Conservation (phyloP, 2,797 vertebrate species). For the Tapirus indicus region DNA sequence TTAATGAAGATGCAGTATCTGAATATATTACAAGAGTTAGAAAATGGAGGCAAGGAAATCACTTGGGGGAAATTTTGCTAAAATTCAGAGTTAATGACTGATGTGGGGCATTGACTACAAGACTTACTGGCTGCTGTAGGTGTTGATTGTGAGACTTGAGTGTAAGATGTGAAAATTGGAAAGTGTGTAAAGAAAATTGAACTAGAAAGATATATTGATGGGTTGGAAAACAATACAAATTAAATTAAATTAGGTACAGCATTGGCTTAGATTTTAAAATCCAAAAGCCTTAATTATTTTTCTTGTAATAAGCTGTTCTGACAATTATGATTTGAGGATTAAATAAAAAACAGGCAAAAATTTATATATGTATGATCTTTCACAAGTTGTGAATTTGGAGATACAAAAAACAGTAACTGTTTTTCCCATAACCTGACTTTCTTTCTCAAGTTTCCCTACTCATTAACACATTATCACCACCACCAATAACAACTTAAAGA, state of each 20-base stretch:
- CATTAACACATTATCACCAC: background rate
- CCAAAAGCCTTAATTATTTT: background rate
- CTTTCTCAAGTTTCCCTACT: background rate
- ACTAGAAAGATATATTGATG: background rate
- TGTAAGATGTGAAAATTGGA: background rate
- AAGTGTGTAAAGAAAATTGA: constrained; percentile 4
- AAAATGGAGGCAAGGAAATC: background rate
- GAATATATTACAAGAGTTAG: background rate
- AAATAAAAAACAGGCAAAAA: background rate
- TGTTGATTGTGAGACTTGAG: background rate
- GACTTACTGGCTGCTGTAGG: background rate
- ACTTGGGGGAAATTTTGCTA: background rate
- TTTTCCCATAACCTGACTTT: background rate
- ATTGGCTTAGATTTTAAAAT: background rate
- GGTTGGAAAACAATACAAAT: background rate
- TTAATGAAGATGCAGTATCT: background rate
- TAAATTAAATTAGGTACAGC: background rate
- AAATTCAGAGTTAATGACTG: background rate
- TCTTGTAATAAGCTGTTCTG: background rate
- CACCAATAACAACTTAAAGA: background rate
- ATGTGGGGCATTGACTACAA: background rate
- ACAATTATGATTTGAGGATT: background rate
- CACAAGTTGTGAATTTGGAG: background rate
- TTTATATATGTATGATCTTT: background rate
- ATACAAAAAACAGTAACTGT: background rate